Conservation (phyloP, 2,113 vertebrate genomes). For the Oceanodroma tethys region DNA sequence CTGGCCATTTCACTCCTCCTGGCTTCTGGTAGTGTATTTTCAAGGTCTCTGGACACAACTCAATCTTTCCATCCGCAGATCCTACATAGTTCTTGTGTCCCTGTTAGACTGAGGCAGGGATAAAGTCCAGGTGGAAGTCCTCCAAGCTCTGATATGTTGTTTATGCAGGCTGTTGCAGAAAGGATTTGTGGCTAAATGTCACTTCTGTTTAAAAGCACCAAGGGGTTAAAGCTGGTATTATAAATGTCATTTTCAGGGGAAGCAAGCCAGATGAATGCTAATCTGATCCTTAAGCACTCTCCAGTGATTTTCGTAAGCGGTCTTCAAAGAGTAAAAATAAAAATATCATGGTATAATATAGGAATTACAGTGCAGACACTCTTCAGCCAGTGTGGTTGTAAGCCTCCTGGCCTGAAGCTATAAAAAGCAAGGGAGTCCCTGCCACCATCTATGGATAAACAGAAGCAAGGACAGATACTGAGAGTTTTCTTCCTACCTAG, state of each 20-base stretch:
- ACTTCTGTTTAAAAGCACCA: neutral
- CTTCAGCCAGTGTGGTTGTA: neutral
- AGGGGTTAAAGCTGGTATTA: slow-evolving; percentile 47
- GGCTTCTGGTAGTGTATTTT: neutral
- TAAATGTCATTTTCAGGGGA: slow-evolving; percentile 26
- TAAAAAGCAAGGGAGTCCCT: neutral
- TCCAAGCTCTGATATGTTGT: neutral
- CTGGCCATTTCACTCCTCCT: neutral
- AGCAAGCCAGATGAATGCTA: slow-evolving; percentile 19
- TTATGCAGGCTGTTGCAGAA: neutral
- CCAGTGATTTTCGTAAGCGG: slow-evolving; percentile 23
- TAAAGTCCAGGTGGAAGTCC: slow-evolving; percentile 21
- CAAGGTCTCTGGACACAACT: neutral
- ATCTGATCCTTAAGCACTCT: slow-evolving; percentile 33
- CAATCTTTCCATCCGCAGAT: neutral
- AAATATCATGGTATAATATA: neutral
- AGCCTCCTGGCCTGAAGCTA: neutral
- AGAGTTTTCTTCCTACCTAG: neutral
- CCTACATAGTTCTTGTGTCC: neutral
- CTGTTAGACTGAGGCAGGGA: neutral
- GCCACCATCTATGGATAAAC: neutral
- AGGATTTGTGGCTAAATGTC: slow-evolving; percentile 29
- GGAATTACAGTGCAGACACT: neutral
- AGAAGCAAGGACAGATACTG: neutral
- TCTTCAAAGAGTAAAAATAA: slow-evolving; percentile 19